Base-by-base conservation (phyloP, 2,888 invertebrate species). In the Apamea crenata region DNA sequence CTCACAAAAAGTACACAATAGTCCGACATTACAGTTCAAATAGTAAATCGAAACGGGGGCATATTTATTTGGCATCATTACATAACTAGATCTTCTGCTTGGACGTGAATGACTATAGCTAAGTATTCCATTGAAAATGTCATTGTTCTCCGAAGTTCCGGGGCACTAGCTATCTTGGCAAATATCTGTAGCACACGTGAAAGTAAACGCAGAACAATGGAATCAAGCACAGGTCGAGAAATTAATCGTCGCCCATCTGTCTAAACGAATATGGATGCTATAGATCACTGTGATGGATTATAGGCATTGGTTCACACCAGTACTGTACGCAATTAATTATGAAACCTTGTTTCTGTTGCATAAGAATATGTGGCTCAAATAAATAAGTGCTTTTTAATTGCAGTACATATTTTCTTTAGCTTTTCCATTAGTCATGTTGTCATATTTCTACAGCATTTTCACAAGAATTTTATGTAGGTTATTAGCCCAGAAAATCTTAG, bases 201-300 rank as follows among this genome's bases (percentile, higher is more conserved):
- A 92, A 92, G 92, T 87, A 80, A 84, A 83, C 80, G 77, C 71
- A 88, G 89, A 91, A 92, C 92, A 91, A 92, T 92, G 81, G 86
- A 74, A 89, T 78, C 83, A 69, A 56, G 79, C 70, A 80, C 78
- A 74, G 78, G 68, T 83, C 83, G 63, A 82, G 81, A 77, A 83
- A 85, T 82, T 83, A 83, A 85, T 83, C 77, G 83, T 75, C 81
- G 61, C 59, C 74, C 76, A 87, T 81, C 80, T 78, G 81, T 86
- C 82, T 76, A 81, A 82, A 67, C 69, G 74, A 73, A 78, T 78
- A 77, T 78, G 75, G 75, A 81, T 61, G 78, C 74, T 84, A 78
- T 81, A 77, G 76, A 87, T 87, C 84, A 83, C 66, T 18, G 66
- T 87, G 87, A 89, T 89, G 70, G 75, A 87, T 87, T 56, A 29